A percentile compares a stretch with the other conserved stretches of the same genome.
phyloP scores from a whole-genome alignment of 2,888 invertebrate species.

The Cephus runcator region DNA sequence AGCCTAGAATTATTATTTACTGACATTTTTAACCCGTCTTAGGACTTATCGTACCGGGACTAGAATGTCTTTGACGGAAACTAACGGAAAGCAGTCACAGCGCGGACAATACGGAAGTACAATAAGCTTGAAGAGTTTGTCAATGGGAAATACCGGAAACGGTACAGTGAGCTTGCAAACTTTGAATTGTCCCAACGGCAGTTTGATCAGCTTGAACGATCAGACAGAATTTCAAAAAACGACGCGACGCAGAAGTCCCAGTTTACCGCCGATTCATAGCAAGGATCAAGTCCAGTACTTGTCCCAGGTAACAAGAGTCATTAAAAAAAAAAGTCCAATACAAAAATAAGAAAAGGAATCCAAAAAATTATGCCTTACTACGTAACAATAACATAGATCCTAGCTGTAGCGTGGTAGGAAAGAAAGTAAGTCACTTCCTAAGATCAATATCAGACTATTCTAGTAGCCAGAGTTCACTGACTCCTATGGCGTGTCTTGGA shows the following conservation, averaged over 20 bases:
- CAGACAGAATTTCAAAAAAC: slow-evolving; percentile 65
- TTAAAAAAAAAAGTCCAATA: neutral
- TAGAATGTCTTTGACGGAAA: slow-evolving; percentile 44
- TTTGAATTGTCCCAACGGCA: slow-evolving; percentile 47
- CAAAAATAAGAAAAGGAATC: slow-evolving; percentile 34
- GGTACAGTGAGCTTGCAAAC: slow-evolving; percentile 39
- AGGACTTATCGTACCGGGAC: slow-evolving; percentile 21
- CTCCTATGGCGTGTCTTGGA: neutral
- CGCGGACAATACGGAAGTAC: slow-evolving; percentile 37
- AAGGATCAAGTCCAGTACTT: slow-evolving; percentile 60
- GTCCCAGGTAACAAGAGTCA: slow-evolving; percentile 53
- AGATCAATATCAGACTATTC: slow-evolving; percentile 14
- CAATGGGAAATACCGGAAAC: slow-evolving; percentile 38
- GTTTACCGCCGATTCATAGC: slow-evolving; percentile 74
- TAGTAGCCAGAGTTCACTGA: slow-evolving; percentile 13
- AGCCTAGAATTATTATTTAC: no score
- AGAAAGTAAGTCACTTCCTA: slow-evolving; percentile 10
- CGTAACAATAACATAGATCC: slow-evolving; percentile 28
- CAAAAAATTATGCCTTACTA: slow-evolving; percentile 37
- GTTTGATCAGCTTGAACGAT: slow-evolving; percentile 65
- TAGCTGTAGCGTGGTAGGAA: neutral
- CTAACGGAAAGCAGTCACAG: slow-evolving; percentile 31
- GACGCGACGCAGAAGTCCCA: slow-evolving; percentile 73
- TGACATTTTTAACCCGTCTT: no score
- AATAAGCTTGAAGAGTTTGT: slow-evolving; percentile 47